Evolutionary conservation across 2,797 vertebrate species (phyloP).

Genomic region (Florisuga fusca): DNA sequence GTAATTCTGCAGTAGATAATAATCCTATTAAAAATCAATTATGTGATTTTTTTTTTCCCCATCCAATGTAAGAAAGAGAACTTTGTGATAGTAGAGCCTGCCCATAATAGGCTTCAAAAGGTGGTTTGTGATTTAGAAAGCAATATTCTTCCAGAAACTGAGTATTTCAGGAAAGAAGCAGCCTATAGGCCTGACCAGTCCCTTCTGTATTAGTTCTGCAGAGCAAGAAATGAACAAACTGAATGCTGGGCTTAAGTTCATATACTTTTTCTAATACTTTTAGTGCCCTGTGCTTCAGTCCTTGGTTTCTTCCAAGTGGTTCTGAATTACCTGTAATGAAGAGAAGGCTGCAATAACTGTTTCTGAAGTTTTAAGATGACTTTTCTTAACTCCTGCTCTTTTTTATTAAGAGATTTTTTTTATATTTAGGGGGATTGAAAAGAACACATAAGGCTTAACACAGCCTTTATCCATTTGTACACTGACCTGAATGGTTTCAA

Average conservation of each 20-base stretch:
- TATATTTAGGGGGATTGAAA: background rate
- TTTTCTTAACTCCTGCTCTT: background rate
- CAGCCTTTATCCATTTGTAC: background rate
- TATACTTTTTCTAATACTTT: no score
- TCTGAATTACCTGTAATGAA: background rate
- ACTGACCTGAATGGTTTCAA: background rate
- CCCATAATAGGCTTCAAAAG: background rate
- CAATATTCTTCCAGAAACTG: background rate
- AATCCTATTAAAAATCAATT: background rate
- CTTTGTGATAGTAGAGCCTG: background rate
- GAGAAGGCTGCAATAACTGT: background rate
- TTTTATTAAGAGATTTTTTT: background rate
- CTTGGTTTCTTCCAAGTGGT: background rate
- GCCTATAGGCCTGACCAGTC: background rate
- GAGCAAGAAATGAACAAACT: background rate
- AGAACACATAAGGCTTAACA: background rate
- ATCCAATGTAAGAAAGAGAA: rapidly evolving
- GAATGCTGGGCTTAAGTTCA: background rate
- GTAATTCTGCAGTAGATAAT: background rate
- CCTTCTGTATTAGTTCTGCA: background rate
- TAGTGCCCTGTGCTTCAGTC: background rate
- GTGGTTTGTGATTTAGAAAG: background rate
- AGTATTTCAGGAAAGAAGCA: background rate
- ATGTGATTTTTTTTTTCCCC: background rate
- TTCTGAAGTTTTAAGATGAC: background rate